These are phyloP conservation scores for Tyto alba DNA, from an alignment of 2,113 vertebrate species.

Conservation along the genomic window DNA sequence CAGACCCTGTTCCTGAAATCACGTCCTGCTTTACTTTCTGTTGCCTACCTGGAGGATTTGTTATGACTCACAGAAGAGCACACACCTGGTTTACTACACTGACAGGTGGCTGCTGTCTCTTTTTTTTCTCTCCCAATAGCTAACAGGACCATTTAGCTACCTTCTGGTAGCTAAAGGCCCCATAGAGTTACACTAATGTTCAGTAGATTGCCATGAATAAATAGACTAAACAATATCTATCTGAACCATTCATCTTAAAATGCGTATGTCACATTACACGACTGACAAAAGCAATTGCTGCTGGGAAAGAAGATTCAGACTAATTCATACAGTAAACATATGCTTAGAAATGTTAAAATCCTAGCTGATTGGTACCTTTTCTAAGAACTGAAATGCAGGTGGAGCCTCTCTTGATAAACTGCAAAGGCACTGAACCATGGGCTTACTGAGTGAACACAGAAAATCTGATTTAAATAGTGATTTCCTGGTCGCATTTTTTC, in stretches of 20 bases:
- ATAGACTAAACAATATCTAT: not conserved
- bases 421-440: not conserved
- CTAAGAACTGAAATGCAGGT: not conserved
- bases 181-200: not conserved
- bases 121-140: not conserved
- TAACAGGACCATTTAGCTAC: not conserved
- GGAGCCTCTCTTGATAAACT: not conserved
- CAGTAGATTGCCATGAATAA: not conserved
- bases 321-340: not conserved
- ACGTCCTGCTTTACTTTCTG: not conserved
- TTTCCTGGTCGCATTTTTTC: not conserved
- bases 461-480: constrained; percentile 7
- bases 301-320: not conserved
- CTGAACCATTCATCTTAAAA: not conserved
- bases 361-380: not conserved
- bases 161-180: not conserved
- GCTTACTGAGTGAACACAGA: not conserved
- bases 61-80: not conserved
- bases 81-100: not conserved
- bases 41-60: not conserved
- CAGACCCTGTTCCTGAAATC: not conserved
- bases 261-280: not conserved
- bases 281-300: not conserved
- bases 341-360: not conserved
- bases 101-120: not conserved